Base-by-base conservation (phyloP, 1,140 invertebrate species). In the Halesus radiatus region DNA sequence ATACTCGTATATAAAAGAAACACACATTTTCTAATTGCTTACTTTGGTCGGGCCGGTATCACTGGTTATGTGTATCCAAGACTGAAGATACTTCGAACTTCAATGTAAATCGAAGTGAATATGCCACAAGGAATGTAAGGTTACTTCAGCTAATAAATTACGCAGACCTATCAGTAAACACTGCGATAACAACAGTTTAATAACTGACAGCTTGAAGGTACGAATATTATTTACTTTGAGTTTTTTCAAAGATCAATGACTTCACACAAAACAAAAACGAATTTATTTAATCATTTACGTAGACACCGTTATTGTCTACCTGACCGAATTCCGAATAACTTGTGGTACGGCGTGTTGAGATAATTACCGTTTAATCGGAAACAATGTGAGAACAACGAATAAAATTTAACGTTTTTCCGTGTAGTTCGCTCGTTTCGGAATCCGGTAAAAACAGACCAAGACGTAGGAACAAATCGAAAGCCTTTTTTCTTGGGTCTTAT, bases 281-380 rank as follows among this genome's bases (percentile, higher is more conserved):
- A 26, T 64, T 66, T 66, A 66, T 54, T 72, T 54, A 23, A 29
- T 20, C 20, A 53, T 23, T 72, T 72, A 15, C 16, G 13, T 16
- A n/a, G 20, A 13, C 16, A 72, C 68, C 68, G 68, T 72, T 72
- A 72, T 20, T 10, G 68, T 13, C 8, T 45, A 45, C 45, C n/a
- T 72, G 68, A 53, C 68, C 68, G 68, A 52, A 52, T 72, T 72
- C 20, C 37, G 68, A 72, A 72, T 53, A 72, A 3, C 50, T 72
- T 72, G 68, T 53, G 68, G 45, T 50, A 5, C 16, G 22, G 68
- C 1, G 45, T 53, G 53, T 72, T 72, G 4, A 45, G 32, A 29
- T 72, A 54, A 72, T 72, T 18, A 52, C 20, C 68, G 29, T 45
- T 68, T 72, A 72, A 72, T 72, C 37, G 45, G n/a, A 50, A 53